Conservation (phyloP, 1,140 invertebrate genomes). For the Pinna nobilis region DNA sequence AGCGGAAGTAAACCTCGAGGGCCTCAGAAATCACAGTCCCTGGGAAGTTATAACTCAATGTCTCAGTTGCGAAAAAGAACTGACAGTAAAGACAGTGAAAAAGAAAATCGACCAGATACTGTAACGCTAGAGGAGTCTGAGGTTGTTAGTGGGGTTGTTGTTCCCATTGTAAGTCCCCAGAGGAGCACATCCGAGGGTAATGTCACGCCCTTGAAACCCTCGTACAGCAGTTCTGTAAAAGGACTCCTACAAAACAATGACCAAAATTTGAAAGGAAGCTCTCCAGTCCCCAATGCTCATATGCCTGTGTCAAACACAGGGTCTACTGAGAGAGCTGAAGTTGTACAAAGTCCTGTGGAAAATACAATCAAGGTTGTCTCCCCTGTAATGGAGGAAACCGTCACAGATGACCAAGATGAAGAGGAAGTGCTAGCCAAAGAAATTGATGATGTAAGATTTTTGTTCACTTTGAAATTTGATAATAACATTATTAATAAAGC, state of each 20-base stretch:
- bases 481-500: no score
- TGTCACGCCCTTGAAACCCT: no score
- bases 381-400: neutral
- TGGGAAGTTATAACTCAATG: no score
- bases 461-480: no score
- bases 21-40: neutral
- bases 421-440: neutral
- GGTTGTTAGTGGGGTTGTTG: no score
- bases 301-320: no score
- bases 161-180: no score
- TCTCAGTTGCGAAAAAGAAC: constrained; percentile 31
- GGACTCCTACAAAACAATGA: no score
- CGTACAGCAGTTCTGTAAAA: constrained; percentile 11
- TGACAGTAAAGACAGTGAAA: constrained; percentile 66
- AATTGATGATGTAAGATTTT: constrained; percentile 49
- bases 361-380: constrained; percentile 1
- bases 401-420: constrained; percentile 19
- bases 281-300: constrained; percentile 7
- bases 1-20: constrained; percentile 21
- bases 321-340: no score
- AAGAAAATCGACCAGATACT: constrained; percentile 62
- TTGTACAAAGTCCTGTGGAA: neutral
- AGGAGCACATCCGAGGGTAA: no score
- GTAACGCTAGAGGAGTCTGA: neutral
- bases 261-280: neutral